A percentile compares a stretch with the other conserved stretches of the same genome.
These are phyloP conservation scores for Drosophila nasuta DNA, from an alignment of 1,140 invertebrate genomes.

Conservation along the genomic window DNA sequence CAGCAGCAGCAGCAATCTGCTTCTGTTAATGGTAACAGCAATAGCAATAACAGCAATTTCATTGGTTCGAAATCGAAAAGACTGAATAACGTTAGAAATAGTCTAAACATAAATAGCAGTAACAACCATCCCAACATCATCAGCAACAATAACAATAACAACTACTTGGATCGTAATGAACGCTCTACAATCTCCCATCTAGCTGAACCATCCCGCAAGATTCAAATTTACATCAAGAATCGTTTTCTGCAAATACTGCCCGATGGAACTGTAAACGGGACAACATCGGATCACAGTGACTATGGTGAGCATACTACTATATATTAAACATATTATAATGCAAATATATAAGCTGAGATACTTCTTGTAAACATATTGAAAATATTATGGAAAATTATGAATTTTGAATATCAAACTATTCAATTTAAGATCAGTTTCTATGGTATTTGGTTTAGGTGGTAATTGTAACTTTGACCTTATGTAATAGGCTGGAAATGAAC, in stretches of 20 bases:
- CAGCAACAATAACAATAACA: slow-evolving; percentile 47
- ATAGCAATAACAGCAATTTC: slow-evolving; percentile 60
- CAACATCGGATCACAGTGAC: slow-evolving; percentile 90
- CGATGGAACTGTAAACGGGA: slow-evolving; percentile 92
- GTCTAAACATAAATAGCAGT: slow-evolving; percentile 73
- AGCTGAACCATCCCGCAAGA: slow-evolving; percentile 89
- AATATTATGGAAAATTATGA: too few species aligned
- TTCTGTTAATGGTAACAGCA: slow-evolving; percentile 38
- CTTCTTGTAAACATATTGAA: too few species aligned
- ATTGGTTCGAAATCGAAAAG: slow-evolving; percentile 84
- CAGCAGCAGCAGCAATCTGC: slow-evolving; percentile 43
- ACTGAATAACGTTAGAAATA: slow-evolving; percentile 84
- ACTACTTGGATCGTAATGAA: slow-evolving; percentile 86
- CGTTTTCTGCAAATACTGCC: slow-evolving; percentile 91
- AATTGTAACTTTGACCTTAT: slow-evolving; percentile 50
- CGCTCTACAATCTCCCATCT: slow-evolving; percentile 88
- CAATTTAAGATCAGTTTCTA: neutral
- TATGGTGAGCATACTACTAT: slow-evolving; percentile 90
- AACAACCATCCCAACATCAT: slow-evolving; percentile 55
- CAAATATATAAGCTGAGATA: too few species aligned
- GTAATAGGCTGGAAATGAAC: slow-evolving; percentile 22
- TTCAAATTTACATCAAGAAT: slow-evolving; percentile 93
- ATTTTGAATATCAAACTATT: neutral
- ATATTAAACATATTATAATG: too few species aligned
- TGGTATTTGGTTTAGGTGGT: neutral